phyloP scores from a whole-genome alignment of 2,113 vertebrate species.

The Shinisaurus crocodilurus region DNA sequence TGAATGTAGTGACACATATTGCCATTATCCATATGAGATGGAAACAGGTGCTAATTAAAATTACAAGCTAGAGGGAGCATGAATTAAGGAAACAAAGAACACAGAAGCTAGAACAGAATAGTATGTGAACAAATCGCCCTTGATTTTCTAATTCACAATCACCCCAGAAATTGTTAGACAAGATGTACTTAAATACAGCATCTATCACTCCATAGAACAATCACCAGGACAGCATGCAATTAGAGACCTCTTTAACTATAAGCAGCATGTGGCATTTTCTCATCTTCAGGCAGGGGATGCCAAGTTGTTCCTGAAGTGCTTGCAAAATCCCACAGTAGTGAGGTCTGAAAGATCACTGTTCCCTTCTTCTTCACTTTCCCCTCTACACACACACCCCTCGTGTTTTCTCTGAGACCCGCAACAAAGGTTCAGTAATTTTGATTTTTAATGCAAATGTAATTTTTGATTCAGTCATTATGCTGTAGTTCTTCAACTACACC shows the following conservation, averaged over 20 bases:
- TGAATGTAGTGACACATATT: conserved; percentile 69
- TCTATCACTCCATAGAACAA: conserved; percentile 76
- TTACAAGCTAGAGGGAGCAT: conserved; percentile 77
- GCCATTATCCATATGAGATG: conserved; percentile 68
- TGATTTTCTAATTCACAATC: conserved; percentile 78
- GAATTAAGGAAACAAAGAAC: conserved; percentile 71
- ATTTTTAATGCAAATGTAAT: not conserved
- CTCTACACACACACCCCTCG: not conserved
- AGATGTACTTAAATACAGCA: conserved; percentile 76
- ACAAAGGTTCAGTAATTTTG: not conserved
- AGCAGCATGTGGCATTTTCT: conserved; percentile 31
- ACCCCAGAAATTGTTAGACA: conserved; percentile 76
- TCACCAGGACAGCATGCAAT: conserved; percentile 76
- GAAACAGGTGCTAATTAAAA: conserved; percentile 83
- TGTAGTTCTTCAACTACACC: not conserved
- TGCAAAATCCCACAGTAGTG: not conserved
- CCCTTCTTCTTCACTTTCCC: not conserved
- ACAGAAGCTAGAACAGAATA: conserved; percentile 44
- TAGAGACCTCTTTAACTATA: conserved; percentile 62
- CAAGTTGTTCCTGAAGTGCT: conserved; percentile 30
- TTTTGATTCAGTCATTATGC: not conserved
- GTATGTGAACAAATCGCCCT: conserved; percentile 75
- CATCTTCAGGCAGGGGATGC: conserved; percentile 4
- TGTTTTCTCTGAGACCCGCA: not conserved
- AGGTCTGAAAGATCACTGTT: not conserved